Base-by-base conservation (phyloP, 2,888 invertebrate genomes). In the Drosophila subsilvestris region DNA sequence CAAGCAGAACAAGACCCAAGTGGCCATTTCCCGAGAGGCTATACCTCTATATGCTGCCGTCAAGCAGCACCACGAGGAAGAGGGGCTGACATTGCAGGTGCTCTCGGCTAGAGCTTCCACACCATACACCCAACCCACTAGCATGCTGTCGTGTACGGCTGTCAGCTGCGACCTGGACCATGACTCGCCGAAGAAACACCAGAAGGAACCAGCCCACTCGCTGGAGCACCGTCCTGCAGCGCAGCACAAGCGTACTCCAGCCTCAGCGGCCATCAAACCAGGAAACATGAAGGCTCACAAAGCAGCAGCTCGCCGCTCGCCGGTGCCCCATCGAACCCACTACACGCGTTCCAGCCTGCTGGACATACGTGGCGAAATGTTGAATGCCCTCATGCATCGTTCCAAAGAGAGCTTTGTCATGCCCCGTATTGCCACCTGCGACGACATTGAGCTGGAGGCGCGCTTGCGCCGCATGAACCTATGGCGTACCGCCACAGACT, bases 31-130 rank as follows among this genome's bases (percentile, higher is more conserved):
- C 3, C 78, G 67, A 18, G 77, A 78, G 5, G 80, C 89, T 14
- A 90, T 90, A 56, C 89, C 90, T 2, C 56, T 90, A 63, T 87
- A 84, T 42, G 70, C 74, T 10, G 25, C 54, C n/a, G 20, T 18
- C 2, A 48, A 67, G 22, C 14, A 43, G 2, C 59, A 50, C 9
- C 74, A 83, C 25, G 90, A 90, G 14, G 90, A 91, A 27, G 91
- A 90, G n/a, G 72, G 74, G 2, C 70, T 90, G 7, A 58, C 89
- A 5, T 58, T 91, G 47, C 90, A 91, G 45, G 85, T 89, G 54
- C 68, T 91, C 3, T 90, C 91, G 0, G 88, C 89, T 7, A 83
- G 91, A 1, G 90, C 91, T 0, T 91, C 91, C 1, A 91, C 91
- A 2, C 91, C 91, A 1, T 90, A 89, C 42, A 91, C 90, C 0